Base-by-base conservation (phyloP, 2,888 invertebrate species). In the Brachyptera putata region DNA sequence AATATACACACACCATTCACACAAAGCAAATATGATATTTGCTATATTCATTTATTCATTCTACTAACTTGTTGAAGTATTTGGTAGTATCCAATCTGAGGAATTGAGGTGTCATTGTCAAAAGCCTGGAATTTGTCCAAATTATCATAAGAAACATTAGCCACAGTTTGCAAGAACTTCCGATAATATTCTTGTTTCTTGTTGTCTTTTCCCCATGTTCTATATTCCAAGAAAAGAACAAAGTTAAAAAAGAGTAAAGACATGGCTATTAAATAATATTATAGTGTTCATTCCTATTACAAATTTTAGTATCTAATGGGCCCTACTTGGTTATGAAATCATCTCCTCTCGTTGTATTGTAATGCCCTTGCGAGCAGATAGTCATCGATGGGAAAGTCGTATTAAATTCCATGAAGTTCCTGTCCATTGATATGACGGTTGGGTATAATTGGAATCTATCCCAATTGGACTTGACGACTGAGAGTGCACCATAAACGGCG, bases 321-420 rank as follows among this genome's bases (percentile, higher is more conserved):
- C 9, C 43, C 5, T 57, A 57, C 57, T 36, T 30, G n/a, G 57
- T 11, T 3, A 57, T 34, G 46, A 18, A 57, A 1, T n/a, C 11
- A 3, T 48, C 36, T 16, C 21, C 36, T 1, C 21, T 4, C 1
- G 48, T 48, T 21, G 57, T 4, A 49, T 57, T 48, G 34, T 21
- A 22, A 2, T 21, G 5, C 7, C 16, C 36, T 14, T 11, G n/a
- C 7, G 22, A 4, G 30, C 57, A 57, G 30, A 48, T n/a, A 5
- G 57, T 57, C 30, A 36, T 24, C 7, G 57, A 34, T 13, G 34
- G 26, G 36, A 57, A 57, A 7, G 57, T 43, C n/a, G 57, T 57
- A 21, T 43, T 46, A 34, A 43, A 57, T 2, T 48, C 48, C 48
- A 46, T 34, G 57, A 21, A 57, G 49, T 57, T 57, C 16, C 57